Evolutionary conservation across 2,113 vertebrate genomes (phyloP).

Genomic region (Pleuronectes platessa): DNA sequence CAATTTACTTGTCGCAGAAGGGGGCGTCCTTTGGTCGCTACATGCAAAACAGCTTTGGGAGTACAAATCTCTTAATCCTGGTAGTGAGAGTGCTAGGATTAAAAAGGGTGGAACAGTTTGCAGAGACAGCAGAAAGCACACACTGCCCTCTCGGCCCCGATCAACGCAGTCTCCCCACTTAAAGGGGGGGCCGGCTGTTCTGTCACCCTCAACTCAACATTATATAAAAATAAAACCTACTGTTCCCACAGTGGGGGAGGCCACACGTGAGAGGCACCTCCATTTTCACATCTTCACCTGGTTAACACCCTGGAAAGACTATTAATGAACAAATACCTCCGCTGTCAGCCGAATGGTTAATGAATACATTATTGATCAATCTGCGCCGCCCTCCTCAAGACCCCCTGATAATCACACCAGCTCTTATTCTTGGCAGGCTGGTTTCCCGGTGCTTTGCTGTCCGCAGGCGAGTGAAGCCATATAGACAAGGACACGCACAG

Average conservation of each 20-base stretch:
- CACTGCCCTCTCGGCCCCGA: slow-evolving; percentile 62
- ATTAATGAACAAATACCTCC: slow-evolving; percentile 61
- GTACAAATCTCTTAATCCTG: slow-evolving; percentile 85
- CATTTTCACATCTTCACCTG: slow-evolving; percentile 30
- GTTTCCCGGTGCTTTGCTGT: slow-evolving; percentile 54
- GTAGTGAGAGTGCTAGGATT: slow-evolving; percentile 77
- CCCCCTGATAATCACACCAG: slow-evolving; percentile 70
- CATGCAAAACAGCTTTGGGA: slow-evolving; percentile 71
- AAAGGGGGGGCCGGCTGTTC: slow-evolving; percentile 3
- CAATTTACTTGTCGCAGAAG: slow-evolving; percentile 40
- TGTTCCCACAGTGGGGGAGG: background rate
- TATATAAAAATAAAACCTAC: slow-evolving; percentile 38
- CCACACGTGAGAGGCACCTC: background rate
- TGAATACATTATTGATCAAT: slow-evolving; percentile 81
- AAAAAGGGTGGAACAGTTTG: slow-evolving; percentile 71
- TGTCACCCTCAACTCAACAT: background rate
- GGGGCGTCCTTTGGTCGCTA: slow-evolving; percentile 66
- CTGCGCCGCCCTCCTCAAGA: slow-evolving; percentile 54
- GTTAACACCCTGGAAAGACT: slow-evolving; percentile 54
- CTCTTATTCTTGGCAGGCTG: slow-evolving; percentile 63
- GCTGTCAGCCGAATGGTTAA: slow-evolving; percentile 70
- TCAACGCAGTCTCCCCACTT: slow-evolving; percentile 39
- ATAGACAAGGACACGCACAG: slow-evolving; percentile 56
- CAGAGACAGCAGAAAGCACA: slow-evolving; percentile 76
- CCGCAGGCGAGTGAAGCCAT: slow-evolving; percentile 59